Evolutionary conservation across 1,140 invertebrate species (phyloP).

Genomic region (Monomorium pharaonis): DNA sequence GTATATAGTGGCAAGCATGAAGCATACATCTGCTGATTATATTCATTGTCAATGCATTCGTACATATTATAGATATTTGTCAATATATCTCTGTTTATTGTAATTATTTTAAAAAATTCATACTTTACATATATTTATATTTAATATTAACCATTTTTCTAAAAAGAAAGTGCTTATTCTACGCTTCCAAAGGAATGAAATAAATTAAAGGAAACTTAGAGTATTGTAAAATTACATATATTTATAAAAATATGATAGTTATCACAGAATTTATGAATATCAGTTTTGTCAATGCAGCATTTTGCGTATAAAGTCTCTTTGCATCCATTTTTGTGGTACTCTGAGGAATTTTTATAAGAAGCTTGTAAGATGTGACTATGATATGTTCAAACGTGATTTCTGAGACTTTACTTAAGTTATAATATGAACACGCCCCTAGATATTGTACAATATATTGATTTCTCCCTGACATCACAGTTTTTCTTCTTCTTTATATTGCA

Average conservation of each 20-base stretch:
- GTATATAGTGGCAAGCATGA: slow-evolving; percentile 15
- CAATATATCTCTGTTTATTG: not conserved
- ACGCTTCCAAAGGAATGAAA: not conserved
- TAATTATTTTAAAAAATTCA: slow-evolving; percentile 32
- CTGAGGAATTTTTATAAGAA: slow-evolving; percentile 23
- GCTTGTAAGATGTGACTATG: slow-evolving; percentile 25
- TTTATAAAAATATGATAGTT: slow-evolving; percentile 54
- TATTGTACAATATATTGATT: slow-evolving; percentile 22
- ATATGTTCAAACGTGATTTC: slow-evolving; percentile 47
- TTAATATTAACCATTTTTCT: not conserved
- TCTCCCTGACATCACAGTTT: slow-evolving; percentile 31
- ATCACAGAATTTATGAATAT: slow-evolving; percentile 56
- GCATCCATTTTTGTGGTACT: not conserved
- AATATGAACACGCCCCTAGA: slow-evolving; percentile 36
- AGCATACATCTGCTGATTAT: slow-evolving; percentile 7
- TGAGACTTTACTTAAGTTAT: not conserved
- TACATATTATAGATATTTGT: slow-evolving; percentile 21
- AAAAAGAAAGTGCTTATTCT: slow-evolving; percentile 32
- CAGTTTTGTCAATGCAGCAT: slow-evolving; percentile 31
- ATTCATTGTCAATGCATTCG: slow-evolving; percentile 35
- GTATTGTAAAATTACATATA: slow-evolving; percentile 49
- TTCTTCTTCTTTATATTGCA: slow-evolving; percentile 39
- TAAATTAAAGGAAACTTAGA: slow-evolving; percentile 4
- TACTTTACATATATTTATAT: not conserved
- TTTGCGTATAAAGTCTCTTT: not conserved